phyloP scores from a whole-genome alignment of 2,797 vertebrate species.

The Spinus pinus region DNA sequence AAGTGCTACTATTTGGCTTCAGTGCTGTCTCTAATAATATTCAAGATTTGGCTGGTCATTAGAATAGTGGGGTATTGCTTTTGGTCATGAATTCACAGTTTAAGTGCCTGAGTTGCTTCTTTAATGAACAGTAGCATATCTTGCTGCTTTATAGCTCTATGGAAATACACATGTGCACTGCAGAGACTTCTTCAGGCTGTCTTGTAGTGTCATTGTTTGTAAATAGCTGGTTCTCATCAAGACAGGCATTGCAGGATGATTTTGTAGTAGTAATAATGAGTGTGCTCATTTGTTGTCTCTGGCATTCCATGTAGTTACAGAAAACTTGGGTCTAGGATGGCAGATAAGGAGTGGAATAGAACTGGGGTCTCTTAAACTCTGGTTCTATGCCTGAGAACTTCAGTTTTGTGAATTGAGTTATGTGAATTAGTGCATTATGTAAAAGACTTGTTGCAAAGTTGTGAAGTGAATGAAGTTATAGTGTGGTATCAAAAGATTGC shows the following conservation, averaged over 20 bases:
- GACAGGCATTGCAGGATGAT: not conserved
- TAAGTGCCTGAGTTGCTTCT: not conserved
- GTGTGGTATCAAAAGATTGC: not conserved
- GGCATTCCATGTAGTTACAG: not conserved
- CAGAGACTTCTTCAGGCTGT: not conserved
- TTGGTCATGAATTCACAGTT: not conserved
- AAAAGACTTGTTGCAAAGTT: not conserved
- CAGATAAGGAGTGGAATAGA: not conserved
- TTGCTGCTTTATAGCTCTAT: not conserved
- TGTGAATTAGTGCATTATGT: rapidly evolving
- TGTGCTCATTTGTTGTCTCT: not conserved
- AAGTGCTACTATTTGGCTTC: rapidly evolving
- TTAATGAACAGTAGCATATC: not conserved
- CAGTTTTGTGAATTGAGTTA: not conserved
- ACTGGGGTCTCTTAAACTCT: not conserved
- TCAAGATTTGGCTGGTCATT: not conserved
- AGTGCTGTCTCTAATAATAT: rapidly evolving
- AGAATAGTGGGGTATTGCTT: not conserved
- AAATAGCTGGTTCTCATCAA: not conserved
- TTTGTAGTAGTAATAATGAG: not conserved
- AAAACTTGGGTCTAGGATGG: not conserved
- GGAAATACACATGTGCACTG: rapidly evolving
- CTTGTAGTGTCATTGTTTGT: not conserved
- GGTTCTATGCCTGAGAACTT: not conserved
- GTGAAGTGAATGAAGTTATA: not conserved